Evolutionary conservation across 2,888 invertebrate genomes (phyloP), one percentile per base, ranked within the genome.

Genomic region (Melanargia galathea): DNA sequence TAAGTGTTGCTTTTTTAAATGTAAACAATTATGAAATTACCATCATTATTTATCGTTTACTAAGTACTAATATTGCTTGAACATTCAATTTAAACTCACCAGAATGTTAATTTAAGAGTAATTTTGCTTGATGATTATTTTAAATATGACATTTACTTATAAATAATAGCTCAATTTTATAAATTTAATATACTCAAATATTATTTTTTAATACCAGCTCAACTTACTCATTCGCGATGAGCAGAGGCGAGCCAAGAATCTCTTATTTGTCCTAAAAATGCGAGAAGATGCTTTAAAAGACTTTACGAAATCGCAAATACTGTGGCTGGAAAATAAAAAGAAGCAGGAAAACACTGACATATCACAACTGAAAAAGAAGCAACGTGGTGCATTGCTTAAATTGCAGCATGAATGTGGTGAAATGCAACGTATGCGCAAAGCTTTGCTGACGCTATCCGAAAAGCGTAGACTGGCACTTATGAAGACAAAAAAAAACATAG

Each of bases 361-460:
- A 66, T 83, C 91, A 0, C 86, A 93, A 8, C 89, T 95, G 16
- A 93, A 93, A 73, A 95, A 95, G 74, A 94, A 94, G 70, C 94
- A 95, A 76, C 87, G 94, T 51, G 94, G 93, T 1, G 87, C 95
- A 16, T 80, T 95, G 60, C 81, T 94, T 45, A 93, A 93, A 75
- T 82, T 94, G 35, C 93, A 94, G 65, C 93, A 94, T 75, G 94
- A 95, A 74, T 93, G 94, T 77, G 94, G 94, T 54, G 94, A 95
- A 80, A 94, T 95, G 89, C 92, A 93, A 74, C 90, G 93, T 73
- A 91, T 91, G 87, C 83, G 90, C 4, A 90, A 87, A 71, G 87
- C 90, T 5, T 72, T 91, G 16, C 75, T 91, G 30, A 78, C 88
- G 3, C 79, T 89, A 55, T 88, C 90, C 0, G 90, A 91, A 40